Percentiles rank a stretch among this genome's conserved stretches.
Evolutionary conservation across 2,113 vertebrate genomes (phyloP).

Genomic region (Sinocyclocheilus anophthalmus): DNA sequence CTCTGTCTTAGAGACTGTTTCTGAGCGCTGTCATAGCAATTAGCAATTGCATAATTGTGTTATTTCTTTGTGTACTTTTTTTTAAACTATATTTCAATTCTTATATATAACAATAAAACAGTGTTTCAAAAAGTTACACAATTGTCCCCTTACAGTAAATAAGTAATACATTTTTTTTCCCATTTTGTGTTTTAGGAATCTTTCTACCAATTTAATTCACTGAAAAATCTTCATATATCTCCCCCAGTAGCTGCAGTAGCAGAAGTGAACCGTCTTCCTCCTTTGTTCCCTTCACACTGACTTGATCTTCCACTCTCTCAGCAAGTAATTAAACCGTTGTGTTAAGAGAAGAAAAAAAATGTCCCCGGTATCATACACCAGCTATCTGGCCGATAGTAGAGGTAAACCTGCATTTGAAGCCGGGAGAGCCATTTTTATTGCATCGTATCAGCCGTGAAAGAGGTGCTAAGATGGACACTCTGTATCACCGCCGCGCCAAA

Average conservation of each 20-base stretch:
- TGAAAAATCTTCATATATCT: neutral
- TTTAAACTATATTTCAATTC: no score
- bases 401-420: conserved; percentile 64
- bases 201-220: neutral
- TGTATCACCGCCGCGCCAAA: conserved; percentile 83
- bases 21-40: no score
- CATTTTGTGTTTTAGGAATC: neutral
- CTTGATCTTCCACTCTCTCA: conserved; percentile 16
- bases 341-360: conserved; percentile 37
- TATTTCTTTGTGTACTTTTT: neutral
- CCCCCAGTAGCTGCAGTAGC: neutral
- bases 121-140: neutral
- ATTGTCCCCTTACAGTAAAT: neutral
- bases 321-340: conserved; percentile 49
- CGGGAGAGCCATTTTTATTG: conserved; percentile 72
- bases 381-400: conserved; percentile 65
- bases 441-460: conserved; percentile 79
- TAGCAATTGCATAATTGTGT: neutral
- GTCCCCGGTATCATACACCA: conserved; percentile 61
- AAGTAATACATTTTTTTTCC: rapidly evolving
- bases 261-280: neutral
- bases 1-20: no score
- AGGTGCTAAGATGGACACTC: conserved; percentile 87
- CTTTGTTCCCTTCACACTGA: conserved; percentile 15
- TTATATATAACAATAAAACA: no score